These are phyloP conservation scores for Temnothorax curvispinosus DNA, from an alignment of 1,140 invertebrate genomes.

Conservation along the genomic window DNA sequence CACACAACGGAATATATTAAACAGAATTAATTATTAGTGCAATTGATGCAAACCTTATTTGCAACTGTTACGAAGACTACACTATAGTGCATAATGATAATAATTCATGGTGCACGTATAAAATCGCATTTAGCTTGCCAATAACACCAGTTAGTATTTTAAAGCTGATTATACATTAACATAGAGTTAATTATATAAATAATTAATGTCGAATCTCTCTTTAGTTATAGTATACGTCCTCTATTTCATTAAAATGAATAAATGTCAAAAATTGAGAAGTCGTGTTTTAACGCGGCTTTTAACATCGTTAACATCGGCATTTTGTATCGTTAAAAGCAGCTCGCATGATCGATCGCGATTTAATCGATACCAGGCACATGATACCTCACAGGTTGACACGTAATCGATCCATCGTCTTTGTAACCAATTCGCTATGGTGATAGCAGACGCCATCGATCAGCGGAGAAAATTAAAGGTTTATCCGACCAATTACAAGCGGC, in stretches of 20 bases:
- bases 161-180: slow-evolving; percentile 15
- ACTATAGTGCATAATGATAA: background rate
- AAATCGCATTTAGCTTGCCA: slow-evolving; percentile 45
- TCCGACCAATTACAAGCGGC: slow-evolving; percentile 56
- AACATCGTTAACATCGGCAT: background rate
- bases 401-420: slow-evolving; percentile 55
- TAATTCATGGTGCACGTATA: slow-evolving; percentile 5
- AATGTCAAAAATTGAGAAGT: background rate
- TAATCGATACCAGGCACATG: slow-evolving; percentile 39
- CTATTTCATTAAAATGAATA: background rate
- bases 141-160: slow-evolving; percentile 34
- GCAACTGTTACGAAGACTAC: background rate
- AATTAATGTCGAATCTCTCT: slow-evolving; percentile 27
- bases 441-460: slow-evolving; percentile 51
- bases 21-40: slow-evolving; percentile 26
- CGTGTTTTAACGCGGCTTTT: slow-evolving; percentile 5
- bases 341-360: slow-evolving; percentile 51
- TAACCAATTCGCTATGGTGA: slow-evolving; percentile 36
- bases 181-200: slow-evolving; percentile 42
- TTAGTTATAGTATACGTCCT: background rate
- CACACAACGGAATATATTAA: slow-evolving; percentile 1
- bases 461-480: slow-evolving; percentile 54
- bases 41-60: slow-evolving; percentile 16
- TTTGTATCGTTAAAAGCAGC: slow-evolving; percentile 5
- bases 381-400: slow-evolving; percentile 52